Percentiles rank a stretch among this genome's conserved stretches.
Evolutionary conservation across 1,140 invertebrate species (phyloP).

Genomic region (Micrasema longulum): DNA sequence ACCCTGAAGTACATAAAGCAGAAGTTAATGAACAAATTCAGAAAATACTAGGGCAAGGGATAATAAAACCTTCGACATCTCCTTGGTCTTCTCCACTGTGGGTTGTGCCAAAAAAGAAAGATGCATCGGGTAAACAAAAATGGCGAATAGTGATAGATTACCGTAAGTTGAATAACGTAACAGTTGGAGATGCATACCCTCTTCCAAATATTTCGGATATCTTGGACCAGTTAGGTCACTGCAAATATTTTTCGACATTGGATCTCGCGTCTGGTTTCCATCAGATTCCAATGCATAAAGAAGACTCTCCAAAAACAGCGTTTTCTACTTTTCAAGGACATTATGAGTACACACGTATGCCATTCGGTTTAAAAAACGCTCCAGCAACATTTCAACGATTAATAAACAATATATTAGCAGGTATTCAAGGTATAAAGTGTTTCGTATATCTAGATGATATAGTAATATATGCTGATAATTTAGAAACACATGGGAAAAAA

Average conservation of each 20-base stretch:
- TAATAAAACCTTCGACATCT: conserved; percentile 49
- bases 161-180: conserved; percentile 44
- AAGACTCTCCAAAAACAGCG: too few relatives aligned
- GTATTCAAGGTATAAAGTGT: too few relatives aligned
- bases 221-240: too few relatives aligned
- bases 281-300: too few relatives aligned
- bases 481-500: background rate
- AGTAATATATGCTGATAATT: too few relatives aligned
- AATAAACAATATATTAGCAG: background rate
- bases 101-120: conserved; percentile 55
- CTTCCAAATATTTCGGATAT: too few relatives aligned
- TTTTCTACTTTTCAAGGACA: too few relatives aligned
- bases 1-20: conserved; percentile 55
- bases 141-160: background rate
- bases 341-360: background rate
- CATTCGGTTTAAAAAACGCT: too few relatives aligned
- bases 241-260: too few relatives aligned
- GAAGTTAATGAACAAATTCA: conserved; percentile 56
- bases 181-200: conserved; percentile 5
- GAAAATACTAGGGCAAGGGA: conserved; percentile 54
- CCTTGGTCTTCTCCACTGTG: conserved; percentile 50
- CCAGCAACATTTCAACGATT: background rate
- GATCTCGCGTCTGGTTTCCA: too few relatives aligned
- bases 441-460: too few relatives aligned
- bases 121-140: conserved; percentile 57